Base-by-base conservation (phyloP, 2,888 invertebrate genomes). In the Meteorus cinctellus region DNA sequence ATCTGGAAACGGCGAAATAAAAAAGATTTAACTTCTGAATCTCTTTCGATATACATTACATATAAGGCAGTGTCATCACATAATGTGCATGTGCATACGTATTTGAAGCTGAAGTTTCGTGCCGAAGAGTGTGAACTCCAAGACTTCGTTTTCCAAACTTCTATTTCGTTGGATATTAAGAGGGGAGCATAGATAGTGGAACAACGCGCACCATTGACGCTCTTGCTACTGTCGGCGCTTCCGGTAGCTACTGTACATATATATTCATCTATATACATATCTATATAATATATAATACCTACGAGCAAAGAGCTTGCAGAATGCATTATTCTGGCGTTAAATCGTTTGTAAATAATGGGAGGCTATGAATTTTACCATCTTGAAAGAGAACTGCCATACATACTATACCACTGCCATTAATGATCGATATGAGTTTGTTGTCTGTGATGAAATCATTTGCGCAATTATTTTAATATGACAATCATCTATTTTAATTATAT, bases 281-380 rank as follows among this genome's bases (percentile, higher is more conserved):
- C 72, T 45, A 31, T 63, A 70, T 60, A 29, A 24, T 74, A 51
- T 36, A 12, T 48, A 36, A 29, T 12, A 68, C 59, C 12, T 41
- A 68, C 34, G 31, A 36, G 59, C 27, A 69, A 75, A 79, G 78
- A 82, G 78, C 80, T 82, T 79, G 80, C 78, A 78, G 75, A 81
- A 82, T 84, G 84, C 82, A 84, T 84, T 84, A 86, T 84, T 84
- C 82, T 74, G 63, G 78, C 69, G 82, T 74, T 85, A 86, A 85
- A 85, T 85, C 84, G 83, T 83, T 86, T 78, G 84, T 84, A 84
- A 84, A 83, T 85, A 85, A 85, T 84, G 79, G 79, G 74, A 19
- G 72, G 73, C 63, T 80, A 82, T 85, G 82, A 83, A 84, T 85
- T 84, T 83, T 76, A 68, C 70, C 63, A 66, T 55, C 34, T 75